These are phyloP conservation scores for Eurypyga helias DNA, from an alignment of 2,113 vertebrate species.

Conservation along the genomic window DNA sequence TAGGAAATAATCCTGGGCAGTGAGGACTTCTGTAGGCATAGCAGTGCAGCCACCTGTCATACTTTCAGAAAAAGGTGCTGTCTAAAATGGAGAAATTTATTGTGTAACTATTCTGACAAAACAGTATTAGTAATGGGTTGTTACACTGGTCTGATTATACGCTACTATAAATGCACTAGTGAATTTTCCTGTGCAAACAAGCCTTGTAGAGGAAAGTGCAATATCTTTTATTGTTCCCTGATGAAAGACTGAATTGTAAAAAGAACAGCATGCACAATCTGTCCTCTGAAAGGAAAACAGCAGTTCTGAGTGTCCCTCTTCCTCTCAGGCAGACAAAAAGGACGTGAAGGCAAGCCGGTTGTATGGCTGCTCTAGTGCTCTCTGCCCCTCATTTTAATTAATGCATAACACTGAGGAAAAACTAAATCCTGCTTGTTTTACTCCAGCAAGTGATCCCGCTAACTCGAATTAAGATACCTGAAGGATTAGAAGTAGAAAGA, in stretches of 20 bases:
- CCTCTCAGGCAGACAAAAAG: not conserved
- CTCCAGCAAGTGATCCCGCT: not conserved
- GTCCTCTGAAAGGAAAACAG: not conserved
- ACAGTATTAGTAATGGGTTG: not conserved
- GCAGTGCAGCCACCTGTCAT: not conserved
- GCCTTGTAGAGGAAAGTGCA: not conserved
- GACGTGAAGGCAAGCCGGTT: not conserved
- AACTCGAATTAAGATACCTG: conserved; percentile 43
- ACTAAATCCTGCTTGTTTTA: conserved; percentile 36
- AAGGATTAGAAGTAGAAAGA: not conserved
- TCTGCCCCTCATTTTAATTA: not conserved
- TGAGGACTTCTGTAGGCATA: not conserved
- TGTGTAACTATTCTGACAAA: not conserved
- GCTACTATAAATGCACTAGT: not conserved
- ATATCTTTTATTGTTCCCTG: not conserved
- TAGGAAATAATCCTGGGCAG: not conserved
- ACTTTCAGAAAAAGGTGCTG: not conserved
- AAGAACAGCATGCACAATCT: not conserved
- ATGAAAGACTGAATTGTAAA: not conserved
- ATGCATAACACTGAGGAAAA: not conserved
- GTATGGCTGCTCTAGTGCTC: not conserved
- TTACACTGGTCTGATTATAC: not conserved
- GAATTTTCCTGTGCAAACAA: not conserved
- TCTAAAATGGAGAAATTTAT: not conserved
- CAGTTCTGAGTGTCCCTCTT: not conserved